These are phyloP conservation scores for Nysson spinosus DNA, from an alignment of 2,888 invertebrate species.

Conservation along the genomic window DNA sequence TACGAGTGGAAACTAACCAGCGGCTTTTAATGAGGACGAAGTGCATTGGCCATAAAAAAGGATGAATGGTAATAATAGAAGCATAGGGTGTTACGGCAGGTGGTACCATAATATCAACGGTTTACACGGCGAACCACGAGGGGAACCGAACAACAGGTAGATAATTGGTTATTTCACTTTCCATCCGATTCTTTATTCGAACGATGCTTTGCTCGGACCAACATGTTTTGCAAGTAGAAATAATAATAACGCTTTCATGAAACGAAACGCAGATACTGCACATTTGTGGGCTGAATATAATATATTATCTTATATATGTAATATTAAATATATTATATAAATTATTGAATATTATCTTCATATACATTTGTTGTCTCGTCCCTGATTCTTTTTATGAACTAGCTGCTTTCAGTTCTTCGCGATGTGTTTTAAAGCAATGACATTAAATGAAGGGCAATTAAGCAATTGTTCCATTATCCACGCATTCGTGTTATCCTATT, in stretches of 20 bases:
- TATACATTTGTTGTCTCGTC: too few species aligned
- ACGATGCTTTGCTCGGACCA: not conserved
- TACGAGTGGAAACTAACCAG: not conserved
- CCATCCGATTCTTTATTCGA: constrained; percentile 11
- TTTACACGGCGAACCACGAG: constrained; percentile 35
- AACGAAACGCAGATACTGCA: too few species aligned
- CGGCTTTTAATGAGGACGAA: constrained; percentile 15
- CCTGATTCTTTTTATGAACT: too few species aligned
- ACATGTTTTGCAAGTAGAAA: constrained; percentile 9
- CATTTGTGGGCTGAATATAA: too few species aligned
- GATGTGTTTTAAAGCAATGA: too few species aligned
- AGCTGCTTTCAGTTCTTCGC: too few species aligned
- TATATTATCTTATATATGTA: too few species aligned
- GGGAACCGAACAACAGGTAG: constrained; percentile 35
- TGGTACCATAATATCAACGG: constrained; percentile 50
- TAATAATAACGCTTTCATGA: not conserved
- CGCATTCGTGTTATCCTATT: too few species aligned
- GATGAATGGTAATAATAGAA: constrained; percentile 50
- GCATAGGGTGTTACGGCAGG: constrained; percentile 59
- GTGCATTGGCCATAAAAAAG: constrained; percentile 28
- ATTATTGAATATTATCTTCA: too few species aligned
- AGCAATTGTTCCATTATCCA: too few species aligned
- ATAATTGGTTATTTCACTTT: constrained; percentile 36
- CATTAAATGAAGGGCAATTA: too few species aligned
- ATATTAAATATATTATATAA: too few species aligned